phyloP scores from a whole-genome alignment of 2,888 invertebrate genomes.

The Marasmarcha lunaedactyla region DNA sequence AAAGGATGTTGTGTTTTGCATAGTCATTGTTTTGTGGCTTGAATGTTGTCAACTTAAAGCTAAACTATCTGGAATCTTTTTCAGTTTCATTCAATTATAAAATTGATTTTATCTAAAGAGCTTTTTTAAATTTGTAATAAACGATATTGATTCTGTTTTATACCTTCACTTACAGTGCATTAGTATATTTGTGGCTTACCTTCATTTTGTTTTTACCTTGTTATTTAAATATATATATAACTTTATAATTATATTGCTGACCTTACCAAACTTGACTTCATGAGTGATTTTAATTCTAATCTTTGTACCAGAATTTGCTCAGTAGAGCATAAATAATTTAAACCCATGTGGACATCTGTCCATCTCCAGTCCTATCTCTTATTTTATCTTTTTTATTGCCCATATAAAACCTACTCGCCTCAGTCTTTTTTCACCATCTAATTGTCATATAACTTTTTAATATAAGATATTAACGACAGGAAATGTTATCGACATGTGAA shows the following conservation, averaged over 20 bases:
- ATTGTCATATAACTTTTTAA: constrained; percentile 32
- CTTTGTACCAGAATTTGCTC: constrained; percentile 65
- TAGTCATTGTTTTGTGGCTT: no score
- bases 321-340: constrained; percentile 43
- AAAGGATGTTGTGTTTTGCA: no score
- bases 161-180: no score
- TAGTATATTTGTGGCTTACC: no score
- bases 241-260: constrained; percentile 25
- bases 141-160: no score
- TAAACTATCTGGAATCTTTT: no score
- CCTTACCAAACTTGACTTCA: constrained; percentile 29
- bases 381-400: constrained; percentile 22
- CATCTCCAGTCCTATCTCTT: constrained; percentile 42
- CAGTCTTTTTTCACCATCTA: constrained; percentile 26
- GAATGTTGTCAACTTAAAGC: no score
- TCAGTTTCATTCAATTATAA: no score
- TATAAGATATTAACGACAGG: constrained; percentile 45
- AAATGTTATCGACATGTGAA: constrained; percentile 35
- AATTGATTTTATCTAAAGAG: no score
- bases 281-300: constrained; percentile 69
- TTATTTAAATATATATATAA: no score
- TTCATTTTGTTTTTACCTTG: no score
- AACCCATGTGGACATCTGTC: constrained; percentile 54
- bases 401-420: constrained; percentile 25
- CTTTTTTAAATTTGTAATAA: no score